Conservation (phyloP, 35 echinoderm and acorn worm species). For the Lytechinus pictus region DNA sequence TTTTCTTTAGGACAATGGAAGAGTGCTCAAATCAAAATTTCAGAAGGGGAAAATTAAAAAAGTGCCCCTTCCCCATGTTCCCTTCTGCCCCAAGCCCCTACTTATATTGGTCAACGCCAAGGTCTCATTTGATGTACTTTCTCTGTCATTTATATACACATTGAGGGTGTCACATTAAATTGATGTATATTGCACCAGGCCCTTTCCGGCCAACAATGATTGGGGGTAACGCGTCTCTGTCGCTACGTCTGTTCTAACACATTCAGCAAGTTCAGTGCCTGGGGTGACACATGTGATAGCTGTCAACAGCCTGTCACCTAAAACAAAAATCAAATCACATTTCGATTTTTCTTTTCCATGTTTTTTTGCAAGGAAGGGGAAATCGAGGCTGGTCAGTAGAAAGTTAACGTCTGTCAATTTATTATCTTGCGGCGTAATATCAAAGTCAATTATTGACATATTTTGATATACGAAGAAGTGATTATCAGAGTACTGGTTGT, state of each 20-base stretch:
- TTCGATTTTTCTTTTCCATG: background rate
- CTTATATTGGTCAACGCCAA: no score
- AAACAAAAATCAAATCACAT: background rate
- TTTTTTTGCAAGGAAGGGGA: background rate
- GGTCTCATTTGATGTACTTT: background rate
- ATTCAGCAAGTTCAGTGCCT: background rate
- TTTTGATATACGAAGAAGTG: background rate
- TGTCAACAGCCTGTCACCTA: background rate
- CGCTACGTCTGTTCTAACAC: background rate
- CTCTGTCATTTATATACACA: background rate
- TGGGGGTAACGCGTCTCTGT: background rate
- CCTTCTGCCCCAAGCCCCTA: no score
- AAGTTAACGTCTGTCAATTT: background rate
- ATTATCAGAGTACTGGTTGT: background rate
- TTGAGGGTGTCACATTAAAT: background rate
- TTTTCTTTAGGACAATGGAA: no score
- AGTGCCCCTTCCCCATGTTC: no score
- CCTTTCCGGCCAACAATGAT: background rate
- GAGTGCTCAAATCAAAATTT: no score
- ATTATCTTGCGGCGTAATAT: background rate
- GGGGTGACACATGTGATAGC: background rate
- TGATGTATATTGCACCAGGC: background rate
- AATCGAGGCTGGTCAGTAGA: background rate
- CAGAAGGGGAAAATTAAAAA: no score
- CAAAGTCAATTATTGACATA: background rate